Conservation (phyloP, 2,113 vertebrate genomes). For the Melanostigma gelatinosum region DNA sequence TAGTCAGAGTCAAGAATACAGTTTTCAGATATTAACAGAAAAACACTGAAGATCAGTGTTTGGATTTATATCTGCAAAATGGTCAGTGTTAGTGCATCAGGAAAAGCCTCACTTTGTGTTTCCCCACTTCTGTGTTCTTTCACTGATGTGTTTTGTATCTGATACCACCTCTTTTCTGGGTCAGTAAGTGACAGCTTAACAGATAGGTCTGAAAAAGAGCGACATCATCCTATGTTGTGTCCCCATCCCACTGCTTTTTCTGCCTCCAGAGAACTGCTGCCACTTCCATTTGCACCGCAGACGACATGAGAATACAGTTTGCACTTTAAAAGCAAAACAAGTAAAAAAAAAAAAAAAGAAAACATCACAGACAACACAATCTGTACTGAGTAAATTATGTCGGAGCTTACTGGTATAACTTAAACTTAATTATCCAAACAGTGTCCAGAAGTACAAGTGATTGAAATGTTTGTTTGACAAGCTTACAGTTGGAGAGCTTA, state of each 20-base stretch:
- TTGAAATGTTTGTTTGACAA: constrained; percentile 3
- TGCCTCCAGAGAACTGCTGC: constrained; percentile 33
- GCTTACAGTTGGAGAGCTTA: neutral
- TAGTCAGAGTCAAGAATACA: neutral
- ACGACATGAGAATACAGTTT: neutral
- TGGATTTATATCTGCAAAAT: neutral
- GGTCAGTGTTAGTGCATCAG: neutral
- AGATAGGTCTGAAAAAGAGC: constrained; percentile 53
- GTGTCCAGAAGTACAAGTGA: neutral
- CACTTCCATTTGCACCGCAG: constrained; percentile 14
- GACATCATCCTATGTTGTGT: constrained; percentile 12
- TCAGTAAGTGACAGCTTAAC: constrained; percentile 58
- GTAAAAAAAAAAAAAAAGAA: neutral
- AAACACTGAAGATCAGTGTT: neutral
- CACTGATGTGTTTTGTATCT: constrained; percentile 24
- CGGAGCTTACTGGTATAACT: neutral
- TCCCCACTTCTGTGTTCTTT: constrained; percentile 8
- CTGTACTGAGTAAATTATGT: neutral
- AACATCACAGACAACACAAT: constrained; percentile 5
- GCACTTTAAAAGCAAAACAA: constrained; percentile 23
- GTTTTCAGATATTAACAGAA: neutral
- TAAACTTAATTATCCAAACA: neutral
- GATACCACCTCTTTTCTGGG: constrained; percentile 48
- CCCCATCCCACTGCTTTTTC: constrained; percentile 18
- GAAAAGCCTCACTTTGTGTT: constrained; percentile 9